Evolutionary conservation across 2,113 vertebrate genomes (phyloP), one percentile per base, ranked within the genome.

Genomic region (Strix aluco): DNA sequence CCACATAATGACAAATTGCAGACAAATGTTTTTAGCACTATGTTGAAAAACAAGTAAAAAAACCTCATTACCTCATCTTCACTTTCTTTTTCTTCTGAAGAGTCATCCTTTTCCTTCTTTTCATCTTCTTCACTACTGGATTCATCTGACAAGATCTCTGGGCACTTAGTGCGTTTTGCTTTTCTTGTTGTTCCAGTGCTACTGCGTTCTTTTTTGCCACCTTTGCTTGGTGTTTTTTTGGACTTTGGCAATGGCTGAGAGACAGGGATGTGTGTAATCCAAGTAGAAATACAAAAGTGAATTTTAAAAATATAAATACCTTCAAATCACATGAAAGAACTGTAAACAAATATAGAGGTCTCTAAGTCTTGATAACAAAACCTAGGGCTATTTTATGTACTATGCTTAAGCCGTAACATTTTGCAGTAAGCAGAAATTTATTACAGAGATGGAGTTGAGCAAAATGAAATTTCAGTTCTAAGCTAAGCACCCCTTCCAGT

Each of bases 111-210:
- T 44, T 98, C 98, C 6, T 99, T 99, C 44, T 99, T 99, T 23
- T 98, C 98, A 65, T 98, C 98, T 84, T 98, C 98, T 46, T 99
- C 99, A 70, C 99, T 99, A 96, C 99, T 99, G 22, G 99, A 99
- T 91, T 99, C 99, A 97, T 99, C 98, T 81, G 99, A 99, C 87
- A 99, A 98, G 69, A 99, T 99, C 82, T 99, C 99, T 83, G 99
- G 99, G 94, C 98, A 99, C 93, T 99, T 99, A 86, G 98, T 98
- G 7, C 96, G 89, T 86, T 98, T 99, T 84, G 97, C 98, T 95
- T 99, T 99, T 59, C 98, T 98, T 96, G 90, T 96, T 93, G 81
- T 98, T 97, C 98, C 98, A 96, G 98, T 97, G 86, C 98, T 98
- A 78, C 96, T 98, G 29, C 98, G 97, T 69, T 98, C 98, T 95